These are phyloP conservation scores for Ctenopoma kingsleyae DNA, from an alignment of 2,797 vertebrate genomes.

Conservation along the genomic window DNA sequence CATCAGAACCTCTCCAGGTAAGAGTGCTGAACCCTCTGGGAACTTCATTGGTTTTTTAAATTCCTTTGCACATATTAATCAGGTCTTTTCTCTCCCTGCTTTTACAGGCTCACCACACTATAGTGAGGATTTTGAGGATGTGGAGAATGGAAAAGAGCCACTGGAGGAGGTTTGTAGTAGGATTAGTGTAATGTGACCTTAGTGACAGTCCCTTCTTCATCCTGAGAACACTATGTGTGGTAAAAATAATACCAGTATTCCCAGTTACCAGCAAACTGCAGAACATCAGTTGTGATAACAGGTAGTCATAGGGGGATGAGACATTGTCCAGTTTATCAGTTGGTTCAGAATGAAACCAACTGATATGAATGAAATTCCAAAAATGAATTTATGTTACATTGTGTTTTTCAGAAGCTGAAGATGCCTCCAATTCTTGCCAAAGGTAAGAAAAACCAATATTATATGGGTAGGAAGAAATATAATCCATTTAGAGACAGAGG, in stretches of 20 bases:
- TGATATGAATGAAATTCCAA: too few species aligned
- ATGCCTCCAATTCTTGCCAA: slow-evolving; percentile 69
- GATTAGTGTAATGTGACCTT: not conserved
- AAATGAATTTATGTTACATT: not conserved
- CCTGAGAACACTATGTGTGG: too few species aligned
- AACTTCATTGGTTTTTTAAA: not conserved
- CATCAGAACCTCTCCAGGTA: slow-evolving; percentile 62
- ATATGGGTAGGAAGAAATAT: too few species aligned
- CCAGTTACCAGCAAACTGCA: too few species aligned
- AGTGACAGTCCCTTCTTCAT: not conserved
- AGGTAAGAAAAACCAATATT: slow-evolving; percentile 66
- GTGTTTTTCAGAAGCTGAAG: slow-evolving; percentile 70
- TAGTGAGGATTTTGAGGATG: slow-evolving; percentile 85
- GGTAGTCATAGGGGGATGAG: too few species aligned
- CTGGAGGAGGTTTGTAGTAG: slow-evolving; percentile 61
- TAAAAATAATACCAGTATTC: too few species aligned
- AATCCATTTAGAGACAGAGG: too few species aligned
- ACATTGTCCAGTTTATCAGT: too few species aligned
- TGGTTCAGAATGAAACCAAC: too few species aligned
- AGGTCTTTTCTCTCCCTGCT: not conserved
- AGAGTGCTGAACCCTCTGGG: not conserved
- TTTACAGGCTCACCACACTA: slow-evolving; percentile 71
- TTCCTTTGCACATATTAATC: not conserved
- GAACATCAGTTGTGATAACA: not conserved
- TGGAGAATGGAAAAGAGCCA: slow-evolving; percentile 53